Evolutionary conservation across 2,797 vertebrate genomes (phyloP).

Genomic region (Betta splendens): DNA sequence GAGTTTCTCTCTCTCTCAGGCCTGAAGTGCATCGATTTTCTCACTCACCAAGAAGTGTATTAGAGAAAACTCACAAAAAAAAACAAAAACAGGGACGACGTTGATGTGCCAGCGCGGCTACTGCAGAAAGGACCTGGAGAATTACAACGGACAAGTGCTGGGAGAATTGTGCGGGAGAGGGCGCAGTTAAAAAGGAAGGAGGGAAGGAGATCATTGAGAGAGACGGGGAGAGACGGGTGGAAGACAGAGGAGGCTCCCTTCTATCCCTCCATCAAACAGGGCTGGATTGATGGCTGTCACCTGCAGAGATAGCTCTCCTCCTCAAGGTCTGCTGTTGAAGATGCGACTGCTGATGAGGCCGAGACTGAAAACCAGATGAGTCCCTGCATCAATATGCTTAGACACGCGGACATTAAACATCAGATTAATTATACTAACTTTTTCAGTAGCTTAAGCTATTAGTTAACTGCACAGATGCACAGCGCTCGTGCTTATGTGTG

Average conservation of each 20-base stretch:
- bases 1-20: constrained; percentile 14
- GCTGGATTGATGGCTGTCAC: constrained; percentile 64
- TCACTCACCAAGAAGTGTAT: background rate
- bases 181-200: constrained; percentile 30
- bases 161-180: constrained; percentile 22
- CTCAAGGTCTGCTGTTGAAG: constrained; percentile 34
- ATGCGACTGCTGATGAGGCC: constrained; percentile 31
- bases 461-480: no score
- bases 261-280: constrained; percentile 31
- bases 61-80: constrained; percentile 12
- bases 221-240: constrained; percentile 31
- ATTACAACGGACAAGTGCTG: constrained; percentile 29
- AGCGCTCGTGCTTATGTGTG: constrained; percentile 16
- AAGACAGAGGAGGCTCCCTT: constrained; percentile 55
- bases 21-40: constrained; percentile 19
- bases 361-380: constrained; percentile 8
- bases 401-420: background rate
- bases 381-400: constrained; percentile 27
- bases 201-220: constrained; percentile 1
- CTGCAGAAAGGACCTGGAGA: constrained; percentile 26
- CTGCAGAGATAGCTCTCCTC: constrained; percentile 44
- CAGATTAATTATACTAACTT: no score
- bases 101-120: background rate
- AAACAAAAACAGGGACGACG: constrained; percentile 31
- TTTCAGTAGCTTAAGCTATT: no score